Conservation (phyloP, 2,888 invertebrate species). For the Heliconius sara region DNA sequence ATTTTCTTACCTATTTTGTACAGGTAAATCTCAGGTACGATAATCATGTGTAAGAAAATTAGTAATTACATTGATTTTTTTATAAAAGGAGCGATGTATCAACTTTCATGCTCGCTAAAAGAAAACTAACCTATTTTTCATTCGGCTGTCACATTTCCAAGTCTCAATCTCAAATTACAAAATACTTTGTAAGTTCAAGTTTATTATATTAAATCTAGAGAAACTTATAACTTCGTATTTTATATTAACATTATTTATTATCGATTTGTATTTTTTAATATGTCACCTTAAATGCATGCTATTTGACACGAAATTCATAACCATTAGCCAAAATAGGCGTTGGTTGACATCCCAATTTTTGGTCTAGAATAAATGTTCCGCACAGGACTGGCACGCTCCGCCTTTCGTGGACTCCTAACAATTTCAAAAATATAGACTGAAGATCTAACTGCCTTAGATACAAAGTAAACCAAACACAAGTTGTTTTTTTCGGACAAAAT, state of each 20-base stretch:
- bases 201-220: not conserved
- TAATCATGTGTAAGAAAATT: conserved; percentile 21
- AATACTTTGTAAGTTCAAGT: conserved; percentile 16
- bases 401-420: too few species aligned
- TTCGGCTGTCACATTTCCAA: conserved; percentile 43
- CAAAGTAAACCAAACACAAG: too few species aligned
- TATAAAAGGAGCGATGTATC: conserved; percentile 32
- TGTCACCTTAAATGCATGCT: not conserved
- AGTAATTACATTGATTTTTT: conserved; percentile 23
- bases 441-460: too few species aligned
- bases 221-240: too few species aligned
- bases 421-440: too few species aligned
- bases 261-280: not conserved
- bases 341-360: too few species aligned
- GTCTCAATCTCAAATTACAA: not conserved
- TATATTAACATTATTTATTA: not conserved
- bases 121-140: conserved; percentile 47
- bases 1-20: conserved; percentile 32
- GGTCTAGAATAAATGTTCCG: too few species aligned
- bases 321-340: not conserved
- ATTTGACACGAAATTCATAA: not conserved
- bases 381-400: too few species aligned
- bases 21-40: conserved; percentile 31
- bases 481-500: too few species aligned
- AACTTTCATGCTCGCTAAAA: conserved; percentile 39